Evolutionary conservation across 2,888 invertebrate species (phyloP).

Genomic region (Syrista parreyssii): DNA sequence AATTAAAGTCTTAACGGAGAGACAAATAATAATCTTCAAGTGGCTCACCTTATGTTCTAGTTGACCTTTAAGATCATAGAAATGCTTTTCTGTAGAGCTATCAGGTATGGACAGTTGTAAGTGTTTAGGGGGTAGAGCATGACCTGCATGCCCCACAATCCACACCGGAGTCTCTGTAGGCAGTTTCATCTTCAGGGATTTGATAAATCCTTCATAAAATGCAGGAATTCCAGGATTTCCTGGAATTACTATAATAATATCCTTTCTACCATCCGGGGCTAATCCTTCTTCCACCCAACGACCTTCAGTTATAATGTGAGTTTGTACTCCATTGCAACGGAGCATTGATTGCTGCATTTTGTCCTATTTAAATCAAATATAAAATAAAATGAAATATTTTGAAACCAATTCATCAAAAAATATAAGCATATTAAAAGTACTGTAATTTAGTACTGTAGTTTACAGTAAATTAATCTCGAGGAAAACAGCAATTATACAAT

Average conservation of each 20-base stretch:
- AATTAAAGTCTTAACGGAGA: conserved; percentile 5
- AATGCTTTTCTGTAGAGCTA: conserved; percentile 62
- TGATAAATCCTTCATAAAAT: conserved; percentile 83
- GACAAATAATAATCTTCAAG: too few species aligned
- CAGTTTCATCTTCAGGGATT: conserved; percentile 72
- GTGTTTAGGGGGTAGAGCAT: conserved; percentile 74
- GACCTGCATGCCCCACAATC: conserved; percentile 86
- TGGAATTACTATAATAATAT: conserved; percentile 80
- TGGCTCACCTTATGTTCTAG: conserved; percentile 76
- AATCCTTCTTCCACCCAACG: conserved; percentile 75
- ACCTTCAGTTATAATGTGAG: conserved; percentile 80
- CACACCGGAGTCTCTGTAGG: conserved; percentile 77
- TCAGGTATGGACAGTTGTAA: conserved; percentile 60
- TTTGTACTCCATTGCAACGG: conserved; percentile 75
- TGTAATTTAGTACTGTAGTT: too few species aligned
- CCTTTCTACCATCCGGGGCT: conserved; percentile 67
- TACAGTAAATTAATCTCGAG: too few species aligned
- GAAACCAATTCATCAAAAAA: too few species aligned
- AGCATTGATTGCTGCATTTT: conserved; percentile 68
- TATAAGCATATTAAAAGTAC: too few species aligned
- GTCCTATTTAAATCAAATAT: background rate
- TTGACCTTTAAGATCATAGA: conserved; percentile 84
- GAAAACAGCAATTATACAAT: too few species aligned
- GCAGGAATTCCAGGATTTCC: conserved; percentile 91
- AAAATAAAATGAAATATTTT: background rate